phyloP scores from a whole-genome alignment of 2,888 invertebrate species.

The Perizoma flavofasciatum region DNA sequence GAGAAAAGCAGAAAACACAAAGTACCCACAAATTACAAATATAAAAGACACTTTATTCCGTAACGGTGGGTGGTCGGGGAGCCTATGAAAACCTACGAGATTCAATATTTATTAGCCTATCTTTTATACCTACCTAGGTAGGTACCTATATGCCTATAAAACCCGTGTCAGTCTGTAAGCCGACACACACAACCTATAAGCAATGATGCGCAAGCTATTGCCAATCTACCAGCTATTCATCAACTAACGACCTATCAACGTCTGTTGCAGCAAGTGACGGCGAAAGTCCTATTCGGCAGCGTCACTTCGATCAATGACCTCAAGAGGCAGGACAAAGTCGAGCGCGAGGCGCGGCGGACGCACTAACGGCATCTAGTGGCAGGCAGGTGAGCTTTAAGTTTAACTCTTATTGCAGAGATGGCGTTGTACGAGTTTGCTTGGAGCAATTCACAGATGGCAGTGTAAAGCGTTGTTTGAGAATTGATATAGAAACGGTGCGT shows the following conservation, averaged over 20 bases:
- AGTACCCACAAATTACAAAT: too few species aligned
- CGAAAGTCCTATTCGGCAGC: conserved; percentile 89
- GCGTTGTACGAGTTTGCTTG: conserved; percentile 26
- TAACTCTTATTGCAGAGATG: conserved; percentile 32
- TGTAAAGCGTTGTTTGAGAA: not conserved
- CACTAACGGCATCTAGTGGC: conserved; percentile 71
- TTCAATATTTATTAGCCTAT: too few species aligned
- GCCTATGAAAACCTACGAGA: too few species aligned
- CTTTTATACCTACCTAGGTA: too few species aligned
- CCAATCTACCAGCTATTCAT: conserved; percentile 33
- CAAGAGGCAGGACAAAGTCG: conserved; percentile 88
- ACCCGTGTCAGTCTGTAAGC: too few species aligned
- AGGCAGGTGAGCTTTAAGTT: conserved; percentile 41
- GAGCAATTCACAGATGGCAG: conserved; percentile 8
- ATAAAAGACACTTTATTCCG: too few species aligned
- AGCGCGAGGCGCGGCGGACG: conserved; percentile 85
- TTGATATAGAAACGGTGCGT: not conserved
- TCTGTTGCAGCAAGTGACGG: conserved; percentile 85
- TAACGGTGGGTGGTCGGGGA: too few species aligned
- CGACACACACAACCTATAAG: conserved; percentile 7
- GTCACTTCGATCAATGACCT: conserved; percentile 89
- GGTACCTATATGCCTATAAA: too few species aligned
- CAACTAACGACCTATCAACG: conserved; percentile 34
- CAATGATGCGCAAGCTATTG: conserved; percentile 32
- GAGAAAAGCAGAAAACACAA: too few species aligned